A percentile compares a stretch with the other conserved stretches of the same genome.
phyloP scores from a whole-genome alignment of 2,113 vertebrate genomes.

The Xenopus borealis region DNA sequence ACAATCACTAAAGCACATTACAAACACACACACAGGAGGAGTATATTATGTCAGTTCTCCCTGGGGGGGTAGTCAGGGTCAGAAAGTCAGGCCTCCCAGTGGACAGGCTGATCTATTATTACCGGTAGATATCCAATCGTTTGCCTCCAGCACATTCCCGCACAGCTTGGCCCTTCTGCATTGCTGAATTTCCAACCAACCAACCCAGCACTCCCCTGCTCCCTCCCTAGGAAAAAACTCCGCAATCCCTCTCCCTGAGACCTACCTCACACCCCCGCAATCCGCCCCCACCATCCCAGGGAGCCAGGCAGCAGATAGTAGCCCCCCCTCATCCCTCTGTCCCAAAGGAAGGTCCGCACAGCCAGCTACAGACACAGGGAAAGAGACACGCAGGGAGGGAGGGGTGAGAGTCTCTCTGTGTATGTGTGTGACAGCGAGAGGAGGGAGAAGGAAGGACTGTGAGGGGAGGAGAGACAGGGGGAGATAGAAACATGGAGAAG shows the following conservation, averaged over 20 bases:
- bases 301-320: not conserved
- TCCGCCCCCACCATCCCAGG: conserved; percentile 26
- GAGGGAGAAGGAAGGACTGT: too few relatives aligned
- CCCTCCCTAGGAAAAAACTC: not conserved
- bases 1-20: not conserved
- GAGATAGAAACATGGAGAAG: conserved; percentile 7
- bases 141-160: conserved; percentile 37
- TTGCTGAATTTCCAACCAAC: conserved; percentile 27
- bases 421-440: too few relatives aligned
- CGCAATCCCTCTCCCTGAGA: not conserved
- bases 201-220: not conserved
- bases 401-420: too few relatives aligned
- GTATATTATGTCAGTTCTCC: not conserved
- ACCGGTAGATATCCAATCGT: conserved; percentile 13
- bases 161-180: conserved; percentile 45
- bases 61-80: too few relatives aligned
- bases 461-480: too few relatives aligned
- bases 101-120: not conserved
- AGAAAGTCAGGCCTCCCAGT: not conserved
- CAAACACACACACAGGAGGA: too few relatives aligned
- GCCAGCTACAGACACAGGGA: conserved; percentile 25
- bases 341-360: conserved; percentile 38
- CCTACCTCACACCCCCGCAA: conserved; percentile 26
- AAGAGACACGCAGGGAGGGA: not conserved
- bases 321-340: conserved; percentile 37